These are phyloP conservation scores for Dreissena rostriformis DNA, from an alignment of 1,140 invertebrate genomes.

Conservation along the genomic window DNA sequence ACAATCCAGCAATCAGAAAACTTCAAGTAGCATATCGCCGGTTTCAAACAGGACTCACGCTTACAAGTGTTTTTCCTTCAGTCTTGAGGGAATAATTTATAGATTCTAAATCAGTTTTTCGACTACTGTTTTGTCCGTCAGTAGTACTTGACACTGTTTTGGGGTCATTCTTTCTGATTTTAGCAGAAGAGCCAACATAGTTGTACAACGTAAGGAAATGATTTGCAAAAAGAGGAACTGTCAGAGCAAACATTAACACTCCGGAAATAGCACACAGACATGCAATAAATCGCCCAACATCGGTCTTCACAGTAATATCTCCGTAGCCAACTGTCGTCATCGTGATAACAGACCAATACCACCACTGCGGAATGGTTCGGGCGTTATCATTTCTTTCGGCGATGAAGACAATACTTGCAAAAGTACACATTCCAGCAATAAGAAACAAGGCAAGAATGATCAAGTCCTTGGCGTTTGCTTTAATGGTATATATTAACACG, in stretches of 20 bases:
- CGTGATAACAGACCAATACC: constrained; percentile 92
- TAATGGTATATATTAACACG: constrained; percentile 27
- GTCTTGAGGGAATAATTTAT: no score
- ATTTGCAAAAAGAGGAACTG: constrained; percentile 97
- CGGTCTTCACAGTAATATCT: constrained; percentile 64
- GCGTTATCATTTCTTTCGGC: constrained; percentile 4
- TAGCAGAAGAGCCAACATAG: constrained; percentile 20
- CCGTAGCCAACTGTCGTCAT: constrained; percentile 99
- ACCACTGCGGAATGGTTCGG: constrained; percentile 47
- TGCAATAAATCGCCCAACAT: constrained; percentile 95
- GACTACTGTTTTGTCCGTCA: neutral
- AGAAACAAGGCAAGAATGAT: constrained; percentile 40
- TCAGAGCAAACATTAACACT: constrained; percentile 96
- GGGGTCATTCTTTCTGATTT: neutral
- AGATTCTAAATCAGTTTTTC: no score
- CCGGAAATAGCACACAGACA: constrained; percentile 96
- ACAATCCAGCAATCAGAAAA: no score
- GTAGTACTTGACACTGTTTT: neutral
- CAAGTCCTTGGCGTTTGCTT: constrained; percentile 22
- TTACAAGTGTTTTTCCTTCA: no score
- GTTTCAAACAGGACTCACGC: no score
- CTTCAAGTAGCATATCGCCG: no score
- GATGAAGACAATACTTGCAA: constrained; percentile 43
- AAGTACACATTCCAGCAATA: constrained; percentile 6
- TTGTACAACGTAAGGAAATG: constrained; percentile 82